Evolutionary conservation across 2,888 invertebrate species (phyloP), one percentile per base, ranked within the genome.

Genomic region (Apamea monoglypha): DNA sequence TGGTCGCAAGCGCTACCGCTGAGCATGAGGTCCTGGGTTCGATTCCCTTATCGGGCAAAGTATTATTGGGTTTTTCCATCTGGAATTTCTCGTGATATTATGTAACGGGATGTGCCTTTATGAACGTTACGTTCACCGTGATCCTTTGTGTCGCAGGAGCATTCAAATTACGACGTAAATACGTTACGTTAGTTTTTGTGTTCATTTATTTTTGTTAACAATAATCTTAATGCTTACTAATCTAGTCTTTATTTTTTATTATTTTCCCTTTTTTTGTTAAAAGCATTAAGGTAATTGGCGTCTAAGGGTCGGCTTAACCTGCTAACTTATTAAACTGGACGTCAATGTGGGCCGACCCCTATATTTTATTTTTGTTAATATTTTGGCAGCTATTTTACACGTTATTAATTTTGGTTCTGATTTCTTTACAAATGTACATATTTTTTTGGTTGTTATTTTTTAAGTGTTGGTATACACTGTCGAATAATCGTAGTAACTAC

Each of bases 171-270:
- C 40, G 40, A 40, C 47, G 47, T 47, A 47, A 47, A 14, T n/a
- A 25, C 16, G 8, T 86, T 85, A 83, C 44, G 73, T 84, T 78
- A 80, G 16, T 29, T 76, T 77, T 83, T 77, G 77, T 81, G 61
- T 84, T 89, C 70, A 74, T 80, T 87, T 85, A 82, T 85, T 87
- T 89, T 90, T 88, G 86, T 89, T 90, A 87, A 89, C 85, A 82
- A 86, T 87, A 88, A 88, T 85, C 82, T 86, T 91, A 92, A 90
- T 91, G 91, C 91, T 91, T 91, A 93, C 89, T 94, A 94, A 93
- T 93, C 93, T 94, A 94, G 93, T 93, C 92, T 70, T 90, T 77
- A 84, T 82, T 80, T 83, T 78, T 86, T 74, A 81, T 84, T 76
- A 29, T 21, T 61, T 88, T 87, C 71, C 81, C 76, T 67, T 76